Evolutionary conservation across 92 coral and sea anemone species (phyloP), one percentile per base, ranked within the genome.

Genomic region (Paragorgia papillata): DNA sequence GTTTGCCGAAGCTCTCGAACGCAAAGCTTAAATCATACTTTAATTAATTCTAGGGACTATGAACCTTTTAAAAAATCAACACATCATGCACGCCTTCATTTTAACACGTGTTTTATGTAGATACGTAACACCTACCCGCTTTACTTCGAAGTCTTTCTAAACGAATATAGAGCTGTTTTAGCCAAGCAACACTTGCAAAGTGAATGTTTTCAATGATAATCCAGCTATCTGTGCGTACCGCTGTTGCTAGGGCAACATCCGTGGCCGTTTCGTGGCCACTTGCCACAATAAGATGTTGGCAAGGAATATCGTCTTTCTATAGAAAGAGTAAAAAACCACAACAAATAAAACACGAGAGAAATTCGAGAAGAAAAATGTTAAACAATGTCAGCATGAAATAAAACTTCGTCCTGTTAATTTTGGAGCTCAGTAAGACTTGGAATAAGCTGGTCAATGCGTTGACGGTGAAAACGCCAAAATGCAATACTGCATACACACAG

Each of bases 161-260:
- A 37, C 97, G 86, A 81, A 84, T 86, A 68, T 90, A 93, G 66
- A 93, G 89, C 69, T 93, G 97, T 34, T 82, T 85, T 64, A 93
- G 64, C 97, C 96, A 93, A 28, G 69, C 80, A 1, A 85, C 73
- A 58, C 94, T 75, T 50, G 97, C 97, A 85, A 89, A 75, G 35
- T 93, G 96, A 48, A 93, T 96, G 57, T 88, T 90, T 65, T 93
- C 97, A 30, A 93, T 88, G 54, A 93, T 82, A 21, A 93, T 56
- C 97, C 97, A 93, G 28, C 90, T 69, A 84, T 93, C 97, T n/a
- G 93, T 88, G 62, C 97, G 81, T 29, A 93, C 91, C 26, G 97
- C 97, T 20, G 91, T 86, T 82, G 97, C 90, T 69, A 93, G 80
- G 84, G 97, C 96, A 74, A 88, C 89, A 51, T 93, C 97, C 80